A percentile compares a stretch with the other conserved stretches of the same genome.
phyloP scores from a whole-genome alignment of 2,113 vertebrate species.

The Campylomormyrus tamandua region DNA sequence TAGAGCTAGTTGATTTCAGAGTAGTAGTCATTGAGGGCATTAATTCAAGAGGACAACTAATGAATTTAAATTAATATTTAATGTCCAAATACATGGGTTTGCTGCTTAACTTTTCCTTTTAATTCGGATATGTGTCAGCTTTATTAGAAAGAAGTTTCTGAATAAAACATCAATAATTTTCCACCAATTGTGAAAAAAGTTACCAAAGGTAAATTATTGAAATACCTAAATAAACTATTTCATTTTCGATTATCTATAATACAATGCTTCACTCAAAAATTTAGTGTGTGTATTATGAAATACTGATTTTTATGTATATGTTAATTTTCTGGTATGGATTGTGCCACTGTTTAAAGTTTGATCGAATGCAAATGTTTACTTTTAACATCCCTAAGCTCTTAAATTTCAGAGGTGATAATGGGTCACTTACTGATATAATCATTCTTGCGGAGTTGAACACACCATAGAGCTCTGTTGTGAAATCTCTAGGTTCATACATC shows the following conservation, averaged over 20 bases:
- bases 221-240: not conserved
- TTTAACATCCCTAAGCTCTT: not conserved
- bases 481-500: conserved; percentile 44
- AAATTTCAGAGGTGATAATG: not conserved
- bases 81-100: not conserved
- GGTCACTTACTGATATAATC: conserved; percentile 42
- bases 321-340: not conserved
- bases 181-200: not conserved
- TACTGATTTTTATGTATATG: not conserved
- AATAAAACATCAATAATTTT: not conserved
- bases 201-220: not conserved
- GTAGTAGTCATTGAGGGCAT: not conserved
- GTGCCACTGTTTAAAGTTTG: not conserved
- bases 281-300: not conserved
- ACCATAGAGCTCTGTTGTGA: conserved; percentile 43
- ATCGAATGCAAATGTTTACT: not conserved
- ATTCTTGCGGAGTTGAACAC: conserved; percentile 42
- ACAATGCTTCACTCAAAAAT: not conserved
- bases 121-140: not conserved
- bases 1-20: not conserved
- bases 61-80: not conserved
- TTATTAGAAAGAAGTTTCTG: not conserved
- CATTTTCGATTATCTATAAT: not conserved
- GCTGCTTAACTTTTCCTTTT: not conserved
- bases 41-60: not conserved